Percentiles rank a stretch among this genome's conserved stretches.
Conservation (phyloP, 2,113 vertebrate genomes). For the Philantomba maxwellii region DNA sequence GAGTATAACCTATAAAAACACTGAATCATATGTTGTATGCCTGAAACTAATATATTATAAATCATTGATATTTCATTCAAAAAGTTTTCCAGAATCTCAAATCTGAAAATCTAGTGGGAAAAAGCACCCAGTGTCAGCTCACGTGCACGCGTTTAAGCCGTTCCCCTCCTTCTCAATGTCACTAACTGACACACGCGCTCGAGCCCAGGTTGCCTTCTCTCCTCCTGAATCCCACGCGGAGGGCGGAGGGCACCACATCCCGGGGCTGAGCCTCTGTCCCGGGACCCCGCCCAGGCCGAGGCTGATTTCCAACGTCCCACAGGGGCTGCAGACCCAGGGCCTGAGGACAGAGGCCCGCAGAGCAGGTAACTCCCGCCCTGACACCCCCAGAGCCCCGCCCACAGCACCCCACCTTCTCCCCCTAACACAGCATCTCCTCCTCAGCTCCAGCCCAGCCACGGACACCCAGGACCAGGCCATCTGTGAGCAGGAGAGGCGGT, state of each 20-base stretch:
- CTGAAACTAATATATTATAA: too few species aligned
- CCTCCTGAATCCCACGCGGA: rapidly evolving
- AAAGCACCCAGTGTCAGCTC: rapidly evolving
- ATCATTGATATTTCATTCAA: too few species aligned
- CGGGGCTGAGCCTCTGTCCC: rapidly evolving
- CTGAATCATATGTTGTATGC: too few species aligned
- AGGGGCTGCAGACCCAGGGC: rapidly evolving
- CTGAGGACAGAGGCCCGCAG: background rate
- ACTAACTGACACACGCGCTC: rapidly evolving
- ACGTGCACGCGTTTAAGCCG: rapidly evolving
- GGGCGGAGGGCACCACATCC: rapidly evolving
- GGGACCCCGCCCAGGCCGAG: rapidly evolving
- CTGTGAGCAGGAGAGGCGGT: too few species aligned
- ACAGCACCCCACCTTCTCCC: too few species aligned
- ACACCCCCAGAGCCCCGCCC: too few species aligned
- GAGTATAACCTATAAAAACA: too few species aligned
- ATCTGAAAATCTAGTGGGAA: background rate
- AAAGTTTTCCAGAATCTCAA: too few species aligned
- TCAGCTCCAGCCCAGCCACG: too few species aligned
- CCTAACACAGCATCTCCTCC: too few species aligned
- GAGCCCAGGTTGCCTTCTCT: rapidly evolving
- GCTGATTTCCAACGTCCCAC: background rate
- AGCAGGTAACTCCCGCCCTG: background rate
- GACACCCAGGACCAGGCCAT: too few species aligned
- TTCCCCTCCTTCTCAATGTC: rapidly evolving